Evolutionary conservation across 2,797 vertebrate genomes (phyloP), one percentile per base, ranked within the genome.

Genomic region (Acestrorhynchus altus): DNA sequence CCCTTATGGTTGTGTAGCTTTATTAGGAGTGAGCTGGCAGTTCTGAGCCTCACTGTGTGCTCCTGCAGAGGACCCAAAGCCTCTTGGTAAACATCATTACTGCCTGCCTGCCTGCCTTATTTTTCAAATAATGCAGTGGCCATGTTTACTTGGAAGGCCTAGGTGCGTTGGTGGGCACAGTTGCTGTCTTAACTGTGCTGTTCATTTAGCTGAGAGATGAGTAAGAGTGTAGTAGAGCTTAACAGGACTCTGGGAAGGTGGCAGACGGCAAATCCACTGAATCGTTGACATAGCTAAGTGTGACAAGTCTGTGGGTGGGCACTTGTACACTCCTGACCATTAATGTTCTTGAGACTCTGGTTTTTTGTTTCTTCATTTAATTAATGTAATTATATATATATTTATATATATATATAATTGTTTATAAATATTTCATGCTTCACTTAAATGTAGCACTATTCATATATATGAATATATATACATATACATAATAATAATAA

Each of bases 11-110:
- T 72, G 73, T 63, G 56, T 24, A 78, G 80, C 65, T 66, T 63
- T 76, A 76, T 61, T 61, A 78, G 49, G 73, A 77, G 67, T 64
- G 81, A 73, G 73, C 67, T 64, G 54, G 35, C 13, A 60, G 66
- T 24, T 72, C 73, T 80, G 75, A 49, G 20, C 1, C 4, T 64
- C 20, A 40, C 40, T 74, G 54, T 22, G 28, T 76, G 54, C 26
- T 74, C 57, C 74, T 44, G 54, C 51, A 74, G 66, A 67, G 73
- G 65, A 79, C 39, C 39, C 52, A 60, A 74, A 65, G 72, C 74
- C 39, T 77, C 70, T 72, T 24, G 77, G 59, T 78, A 78, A 83
- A 80, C 79, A 79, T 76, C 75, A 73, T 76, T 78, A 68, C 22
- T 9, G 75, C 46, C 67, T 42, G 71, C 42, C 75, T 69, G 46